Percentiles rank a stretch among this genome's conserved stretches.
phyloP scores from a whole-genome alignment of 2,797 vertebrate genomes.

The Sebastes matsubarae region DNA sequence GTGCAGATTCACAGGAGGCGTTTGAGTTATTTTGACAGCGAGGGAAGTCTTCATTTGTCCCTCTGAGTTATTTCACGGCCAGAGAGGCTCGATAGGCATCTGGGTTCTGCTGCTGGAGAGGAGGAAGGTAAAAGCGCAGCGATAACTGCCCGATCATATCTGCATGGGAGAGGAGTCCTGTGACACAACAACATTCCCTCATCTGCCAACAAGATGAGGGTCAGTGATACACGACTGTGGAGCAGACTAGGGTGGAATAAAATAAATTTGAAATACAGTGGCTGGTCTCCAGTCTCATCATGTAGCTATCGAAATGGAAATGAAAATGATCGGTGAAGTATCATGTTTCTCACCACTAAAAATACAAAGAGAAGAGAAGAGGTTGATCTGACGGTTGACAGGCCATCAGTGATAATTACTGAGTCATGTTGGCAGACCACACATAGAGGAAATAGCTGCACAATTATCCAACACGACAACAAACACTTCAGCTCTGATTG shows the following conservation, averaged over 20 bases:
- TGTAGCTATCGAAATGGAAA: not conserved
- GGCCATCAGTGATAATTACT: slow-evolving; percentile 12
- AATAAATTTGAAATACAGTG: not conserved
- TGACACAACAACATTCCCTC: slow-evolving; percentile 41
- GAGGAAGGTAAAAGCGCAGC: not conserved
- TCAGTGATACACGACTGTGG: not conserved
- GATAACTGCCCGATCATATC: slow-evolving; percentile 53
- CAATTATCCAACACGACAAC: not conserved
- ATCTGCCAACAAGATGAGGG: slow-evolving; percentile 8
- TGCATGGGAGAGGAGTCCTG: slow-evolving; percentile 24
- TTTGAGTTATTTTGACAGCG: slow-evolving; percentile 27
- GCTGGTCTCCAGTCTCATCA: not conserved
- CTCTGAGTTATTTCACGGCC: not conserved
- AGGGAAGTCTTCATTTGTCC: slow-evolving; percentile 41
- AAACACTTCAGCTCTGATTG: not conserved
- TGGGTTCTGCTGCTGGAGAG: slow-evolving; percentile 21
- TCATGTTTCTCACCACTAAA: not conserved
- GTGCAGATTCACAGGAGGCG: not conserved
- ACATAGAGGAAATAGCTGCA: not conserved
- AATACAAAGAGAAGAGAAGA: not conserved
- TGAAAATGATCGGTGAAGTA: not conserved
- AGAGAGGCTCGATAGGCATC: slow-evolving; percentile 36
- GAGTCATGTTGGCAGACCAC: not conserved
- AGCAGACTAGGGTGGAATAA: not conserved
- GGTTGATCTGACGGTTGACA: not conserved